Evolutionary conservation across 2,113 vertebrate species (phyloP).

Genomic region (Melanerpes formicivorus): DNA sequence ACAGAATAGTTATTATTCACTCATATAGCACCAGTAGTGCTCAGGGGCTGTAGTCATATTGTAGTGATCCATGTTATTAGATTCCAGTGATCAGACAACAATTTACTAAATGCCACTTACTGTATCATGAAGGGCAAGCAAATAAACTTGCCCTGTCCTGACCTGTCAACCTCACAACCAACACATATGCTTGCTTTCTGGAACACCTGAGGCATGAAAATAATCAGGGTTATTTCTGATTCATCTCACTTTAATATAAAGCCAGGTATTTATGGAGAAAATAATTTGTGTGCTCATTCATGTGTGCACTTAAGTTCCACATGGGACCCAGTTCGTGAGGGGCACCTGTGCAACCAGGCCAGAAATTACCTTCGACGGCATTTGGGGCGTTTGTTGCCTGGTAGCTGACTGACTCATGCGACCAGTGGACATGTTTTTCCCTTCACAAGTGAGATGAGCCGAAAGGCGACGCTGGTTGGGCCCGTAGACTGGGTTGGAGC

Average conservation of each 20-base stretch:
- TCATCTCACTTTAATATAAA: not conserved
- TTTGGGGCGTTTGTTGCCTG: not conserved
- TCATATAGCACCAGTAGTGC: not conserved
- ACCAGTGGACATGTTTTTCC: not conserved
- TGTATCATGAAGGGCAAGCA: constrained; percentile 5
- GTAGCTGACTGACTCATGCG: not conserved
- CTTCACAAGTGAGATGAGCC: too few relatives aligned
- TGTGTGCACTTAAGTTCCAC: not conserved
- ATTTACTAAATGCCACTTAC: constrained; percentile 16
- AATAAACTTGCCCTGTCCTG: not conserved
- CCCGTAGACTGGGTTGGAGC: too few relatives aligned
- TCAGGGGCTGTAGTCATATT: not conserved
- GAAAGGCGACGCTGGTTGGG: not conserved
- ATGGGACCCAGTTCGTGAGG: not conserved
- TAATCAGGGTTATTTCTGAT: not conserved
- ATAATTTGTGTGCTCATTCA: not conserved
- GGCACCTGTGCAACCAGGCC: not conserved
- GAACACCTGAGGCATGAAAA: not conserved
- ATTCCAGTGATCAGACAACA: constrained; percentile 13
- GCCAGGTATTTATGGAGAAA: not conserved
- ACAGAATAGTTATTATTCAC: not conserved
- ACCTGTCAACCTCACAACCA: not conserved
- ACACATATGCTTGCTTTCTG: not conserved
- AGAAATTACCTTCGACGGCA: not conserved
- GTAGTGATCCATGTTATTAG: constrained; percentile 27